Percentiles rank a stretch among this genome's conserved stretches.
phyloP scores from a whole-genome alignment of 1,140 invertebrate genomes.

The Macrostomum lignano region DNA sequence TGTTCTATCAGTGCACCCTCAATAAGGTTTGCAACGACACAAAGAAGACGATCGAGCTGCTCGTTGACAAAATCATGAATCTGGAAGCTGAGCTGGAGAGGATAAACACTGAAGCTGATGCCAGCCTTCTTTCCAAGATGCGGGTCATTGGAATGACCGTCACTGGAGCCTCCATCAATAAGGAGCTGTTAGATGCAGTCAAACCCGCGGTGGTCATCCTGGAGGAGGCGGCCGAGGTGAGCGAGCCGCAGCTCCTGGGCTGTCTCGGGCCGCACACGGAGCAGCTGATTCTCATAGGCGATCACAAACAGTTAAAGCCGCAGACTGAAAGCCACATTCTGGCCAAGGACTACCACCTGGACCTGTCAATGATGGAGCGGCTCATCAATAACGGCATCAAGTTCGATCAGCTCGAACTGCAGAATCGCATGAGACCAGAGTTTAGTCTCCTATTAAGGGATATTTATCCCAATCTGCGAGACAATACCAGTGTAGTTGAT shows the following conservation, averaged over 20 bases:
- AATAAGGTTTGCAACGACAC: no score
- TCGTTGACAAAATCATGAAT: no score
- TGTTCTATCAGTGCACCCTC: no score
- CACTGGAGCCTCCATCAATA: constrained; percentile 6
- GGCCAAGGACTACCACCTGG: constrained; percentile 4
- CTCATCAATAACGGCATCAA: constrained; percentile 4
- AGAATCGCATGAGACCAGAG: constrained; percentile 7
- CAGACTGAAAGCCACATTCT: background rate
- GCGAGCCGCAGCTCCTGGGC: constrained; percentile 4
- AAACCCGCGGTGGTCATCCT: constrained; percentile 2
- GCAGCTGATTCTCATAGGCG: constrained; percentile 7
- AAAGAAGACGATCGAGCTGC: no score
- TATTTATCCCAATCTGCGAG: constrained; percentile 12
- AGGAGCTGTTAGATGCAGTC: background rate
- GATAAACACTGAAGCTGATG: no score
- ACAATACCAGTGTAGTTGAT: constrained; percentile 9
- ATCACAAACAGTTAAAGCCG: constrained; percentile 7
- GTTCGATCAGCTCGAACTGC: constrained; percentile 3
- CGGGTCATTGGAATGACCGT: constrained; percentile 7
- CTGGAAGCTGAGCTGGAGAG: no score
- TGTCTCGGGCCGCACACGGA: background rate
- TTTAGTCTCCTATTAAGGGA: constrained; percentile 9
- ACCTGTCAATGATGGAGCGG: constrained; percentile 7
- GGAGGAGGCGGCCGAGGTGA: constrained; percentile 7
- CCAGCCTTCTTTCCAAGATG: no score